Evolutionary conservation across 2,113 vertebrate species (phyloP), one percentile per base, ranked within the genome.

Genomic region (Chrysemys picta): DNA sequence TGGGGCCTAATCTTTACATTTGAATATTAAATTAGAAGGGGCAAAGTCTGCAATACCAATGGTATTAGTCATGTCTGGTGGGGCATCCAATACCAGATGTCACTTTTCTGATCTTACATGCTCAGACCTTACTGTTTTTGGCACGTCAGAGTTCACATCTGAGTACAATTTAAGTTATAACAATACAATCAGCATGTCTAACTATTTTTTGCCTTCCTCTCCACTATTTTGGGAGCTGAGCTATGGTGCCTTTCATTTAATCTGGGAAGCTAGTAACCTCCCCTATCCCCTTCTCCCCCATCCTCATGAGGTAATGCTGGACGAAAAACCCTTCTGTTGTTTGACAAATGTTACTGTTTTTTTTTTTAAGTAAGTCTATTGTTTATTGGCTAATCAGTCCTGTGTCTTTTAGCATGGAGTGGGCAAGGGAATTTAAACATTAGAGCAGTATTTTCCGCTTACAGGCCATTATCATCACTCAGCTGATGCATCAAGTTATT

Each of bases 31-130:
- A 98, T 98, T 98, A 98, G 94, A 80, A 87, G 97, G 97, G 97
- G 97, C 94, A 97, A 96, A 98, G 97, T 96, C 97, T 98, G 97
- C 97, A 98, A 98, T 98, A 98, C 97, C 98, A 94, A 97, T 96
- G 93, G 95, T 95, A 98, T 98, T 98, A 98, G 98, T 98, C 98
- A 98, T 98, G 98, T 98, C 98, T 98, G 97, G 97, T 95, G 88
- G 97, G 98, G 97, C 98, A 98, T 98, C 97, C 96, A 98, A 96
- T 97, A 98, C 98, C 98, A 98, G 98, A 98, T 98, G 98, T 98
- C 98, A 98, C 95, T 98, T 98, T 98, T 98, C 98, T 98, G 98
- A 98, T 98, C 97, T 98, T 97, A 96, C 95, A 90, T 91, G 88
- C 95, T 97, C 96, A 96, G 96, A 85, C 95, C 95, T 98, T 97